Percentiles rank a stretch among this genome's conserved stretches.
phyloP scores from a whole-genome alignment of 2,113 vertebrate genomes.

The Dicaeum eximium region DNA sequence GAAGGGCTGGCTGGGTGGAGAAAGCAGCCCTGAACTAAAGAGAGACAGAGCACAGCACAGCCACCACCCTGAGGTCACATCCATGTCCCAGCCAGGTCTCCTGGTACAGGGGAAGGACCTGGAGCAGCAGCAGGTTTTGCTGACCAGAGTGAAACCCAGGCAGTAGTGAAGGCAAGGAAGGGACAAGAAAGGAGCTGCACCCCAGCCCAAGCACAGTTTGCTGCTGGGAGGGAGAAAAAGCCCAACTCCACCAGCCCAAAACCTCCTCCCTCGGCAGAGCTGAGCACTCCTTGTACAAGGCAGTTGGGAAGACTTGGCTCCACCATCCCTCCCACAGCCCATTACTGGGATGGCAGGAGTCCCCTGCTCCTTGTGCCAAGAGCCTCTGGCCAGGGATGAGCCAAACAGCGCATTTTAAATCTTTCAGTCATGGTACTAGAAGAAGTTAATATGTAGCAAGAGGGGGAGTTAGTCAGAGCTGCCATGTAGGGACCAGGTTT shows the following conservation, averaged over 20 bases:
- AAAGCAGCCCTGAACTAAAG: background rate
- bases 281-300: background rate
- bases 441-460: background rate
- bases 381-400: background rate
- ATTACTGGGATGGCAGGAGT: background rate
- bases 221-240: background rate
- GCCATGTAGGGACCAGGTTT: background rate
- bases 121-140: background rate
- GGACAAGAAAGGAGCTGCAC: background rate
- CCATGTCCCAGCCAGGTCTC: background rate
- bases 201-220: background rate
- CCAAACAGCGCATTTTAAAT: background rate
- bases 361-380: background rate
- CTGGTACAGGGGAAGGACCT: background rate
- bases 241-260: accelerated
- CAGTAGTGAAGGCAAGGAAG: background rate
- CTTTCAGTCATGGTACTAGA: background rate
- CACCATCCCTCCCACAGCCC: background rate
- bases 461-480: background rate
- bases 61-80: background rate
- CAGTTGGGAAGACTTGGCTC: background rate
- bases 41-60: background rate
- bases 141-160: background rate
- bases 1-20: background rate
- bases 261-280: background rate